These are phyloP conservation scores for Nycticorax nycticorax DNA, from an alignment of 2,113 vertebrate genomes.

Conservation along the genomic window DNA sequence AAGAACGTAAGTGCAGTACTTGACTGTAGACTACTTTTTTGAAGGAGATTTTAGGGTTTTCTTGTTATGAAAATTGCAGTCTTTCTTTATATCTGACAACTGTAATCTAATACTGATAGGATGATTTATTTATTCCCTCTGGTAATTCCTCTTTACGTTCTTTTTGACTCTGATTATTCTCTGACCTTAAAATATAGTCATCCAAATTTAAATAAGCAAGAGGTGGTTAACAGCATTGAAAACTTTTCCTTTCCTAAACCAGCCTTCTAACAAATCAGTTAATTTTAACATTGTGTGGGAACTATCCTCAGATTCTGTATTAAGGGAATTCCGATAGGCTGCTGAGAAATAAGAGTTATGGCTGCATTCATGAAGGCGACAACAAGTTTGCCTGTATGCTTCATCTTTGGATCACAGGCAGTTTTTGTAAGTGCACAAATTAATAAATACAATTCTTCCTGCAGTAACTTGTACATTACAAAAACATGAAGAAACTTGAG, in stretches of 20 bases:
- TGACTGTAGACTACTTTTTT: not conserved
- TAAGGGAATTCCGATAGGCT: not conserved
- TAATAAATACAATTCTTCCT: not conserved
- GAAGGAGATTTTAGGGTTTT: not conserved
- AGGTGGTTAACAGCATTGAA: not conserved
- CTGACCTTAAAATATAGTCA: not conserved
- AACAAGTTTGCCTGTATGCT: not conserved
- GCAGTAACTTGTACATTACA: not conserved
- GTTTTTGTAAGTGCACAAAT: not conserved
- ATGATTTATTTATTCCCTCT: not conserved
- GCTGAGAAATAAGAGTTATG: not conserved
- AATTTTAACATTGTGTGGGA: not conserved
- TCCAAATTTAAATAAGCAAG: not conserved
- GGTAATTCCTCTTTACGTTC: not conserved
- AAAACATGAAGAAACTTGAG: not conserved
- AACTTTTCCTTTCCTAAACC: not conserved
- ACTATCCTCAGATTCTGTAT: not conserved
- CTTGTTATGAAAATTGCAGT: not conserved
- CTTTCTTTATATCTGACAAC: not conserved
- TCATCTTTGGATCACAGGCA: not conserved
- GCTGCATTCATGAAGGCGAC: not conserved
- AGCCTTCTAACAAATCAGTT: not conserved
- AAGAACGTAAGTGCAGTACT: conserved; percentile 69
- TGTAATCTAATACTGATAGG: not conserved
- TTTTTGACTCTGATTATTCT: not conserved